Evolutionary conservation across 1,140 invertebrate species (phyloP).

Genomic region (Drosophila seguyi): DNA sequence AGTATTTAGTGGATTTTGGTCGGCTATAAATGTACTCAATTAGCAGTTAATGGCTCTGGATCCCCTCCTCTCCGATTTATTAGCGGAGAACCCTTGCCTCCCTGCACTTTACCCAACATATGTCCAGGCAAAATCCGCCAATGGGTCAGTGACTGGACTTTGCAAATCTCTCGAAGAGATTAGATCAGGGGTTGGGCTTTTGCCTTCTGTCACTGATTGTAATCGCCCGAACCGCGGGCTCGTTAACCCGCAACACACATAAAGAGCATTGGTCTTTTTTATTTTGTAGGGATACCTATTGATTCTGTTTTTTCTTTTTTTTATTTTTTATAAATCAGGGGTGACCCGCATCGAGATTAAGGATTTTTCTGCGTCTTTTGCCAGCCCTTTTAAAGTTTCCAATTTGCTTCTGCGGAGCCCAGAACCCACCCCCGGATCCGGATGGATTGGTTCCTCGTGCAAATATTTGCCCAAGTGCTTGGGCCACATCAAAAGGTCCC

Average conservation of each 20-base stretch:
- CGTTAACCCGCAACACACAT: constrained; percentile 61
- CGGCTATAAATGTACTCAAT: constrained; percentile 49
- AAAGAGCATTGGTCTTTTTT: constrained; percentile 72
- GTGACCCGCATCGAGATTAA: constrained; percentile 65
- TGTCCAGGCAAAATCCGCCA: constrained; percentile 64
- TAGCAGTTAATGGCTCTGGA: constrained; percentile 45
- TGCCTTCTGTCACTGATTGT: constrained; percentile 81
- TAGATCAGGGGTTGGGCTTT: constrained; percentile 51
- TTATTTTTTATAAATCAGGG: constrained; percentile 59
- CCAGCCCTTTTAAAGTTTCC: constrained; percentile 45
- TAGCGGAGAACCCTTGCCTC: constrained; percentile 8
- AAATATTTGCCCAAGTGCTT: constrained; percentile 78
- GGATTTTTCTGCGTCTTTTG: constrained; percentile 59
- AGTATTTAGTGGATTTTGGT: constrained; percentile 44
- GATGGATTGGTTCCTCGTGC: constrained; percentile 44
- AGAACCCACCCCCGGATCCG: constrained; percentile 25
- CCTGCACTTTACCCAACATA: constrained; percentile 67
- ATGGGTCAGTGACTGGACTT: constrained; percentile 39
- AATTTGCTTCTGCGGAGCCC: constrained; percentile 29
- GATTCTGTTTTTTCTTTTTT: constrained; percentile 25
- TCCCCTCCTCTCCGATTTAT: constrained; percentile 18
- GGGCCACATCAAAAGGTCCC: constrained; percentile 68
- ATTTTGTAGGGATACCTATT: constrained; percentile 52
- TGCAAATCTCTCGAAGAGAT: constrained; percentile 50
- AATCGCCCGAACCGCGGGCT: constrained; percentile 67